phyloP scores from a whole-genome alignment of 1,140 invertebrate genomes.

The Listronotus oregonensis region DNA sequence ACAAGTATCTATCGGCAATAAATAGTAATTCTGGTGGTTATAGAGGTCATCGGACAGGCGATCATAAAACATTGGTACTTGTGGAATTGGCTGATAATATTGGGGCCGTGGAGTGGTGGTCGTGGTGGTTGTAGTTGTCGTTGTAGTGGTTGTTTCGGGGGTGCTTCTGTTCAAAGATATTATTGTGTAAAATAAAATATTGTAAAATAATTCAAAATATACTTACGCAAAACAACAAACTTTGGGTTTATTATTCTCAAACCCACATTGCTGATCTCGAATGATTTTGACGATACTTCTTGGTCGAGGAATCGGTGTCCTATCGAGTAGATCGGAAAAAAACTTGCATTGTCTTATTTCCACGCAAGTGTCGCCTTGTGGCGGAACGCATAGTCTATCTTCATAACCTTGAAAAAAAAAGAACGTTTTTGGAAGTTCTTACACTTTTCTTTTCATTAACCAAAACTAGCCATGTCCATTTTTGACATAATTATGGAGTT shows the following conservation, averaged over 20 bases:
- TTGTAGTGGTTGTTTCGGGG: too few relatives aligned
- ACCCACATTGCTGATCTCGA: conserved; percentile 40
- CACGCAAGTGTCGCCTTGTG: conserved; percentile 43
- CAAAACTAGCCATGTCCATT: too few relatives aligned
- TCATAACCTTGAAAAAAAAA: too few relatives aligned
- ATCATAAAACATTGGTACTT: neutral
- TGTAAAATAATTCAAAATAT: too few relatives aligned
- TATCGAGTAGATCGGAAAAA: conserved; percentile 42
- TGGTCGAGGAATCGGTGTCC: conserved; percentile 42
- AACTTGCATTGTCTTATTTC: conserved; percentile 43
- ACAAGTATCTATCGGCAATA: conserved; percentile 48
- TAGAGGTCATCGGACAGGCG: conserved; percentile 13
- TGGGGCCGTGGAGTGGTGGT: conserved; percentile 17
- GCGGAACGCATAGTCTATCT: too few relatives aligned
- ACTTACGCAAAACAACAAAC: conserved; percentile 35
- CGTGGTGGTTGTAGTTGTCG: neutral
- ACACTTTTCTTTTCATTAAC: too few relatives aligned
- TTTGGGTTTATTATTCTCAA: conserved; percentile 36
- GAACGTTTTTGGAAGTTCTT: too few relatives aligned
- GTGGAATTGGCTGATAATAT: neutral
- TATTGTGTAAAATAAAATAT: too few relatives aligned
- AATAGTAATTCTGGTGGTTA: conserved; percentile 38
- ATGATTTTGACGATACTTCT: conserved; percentile 39
- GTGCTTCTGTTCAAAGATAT: too few relatives aligned
- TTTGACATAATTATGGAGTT: too few relatives aligned